Evolutionary conservation across 2,888 invertebrate species (phyloP), one percentile per base, ranked within the genome.

Genomic region (Glyphotaelius pellucidus): DNA sequence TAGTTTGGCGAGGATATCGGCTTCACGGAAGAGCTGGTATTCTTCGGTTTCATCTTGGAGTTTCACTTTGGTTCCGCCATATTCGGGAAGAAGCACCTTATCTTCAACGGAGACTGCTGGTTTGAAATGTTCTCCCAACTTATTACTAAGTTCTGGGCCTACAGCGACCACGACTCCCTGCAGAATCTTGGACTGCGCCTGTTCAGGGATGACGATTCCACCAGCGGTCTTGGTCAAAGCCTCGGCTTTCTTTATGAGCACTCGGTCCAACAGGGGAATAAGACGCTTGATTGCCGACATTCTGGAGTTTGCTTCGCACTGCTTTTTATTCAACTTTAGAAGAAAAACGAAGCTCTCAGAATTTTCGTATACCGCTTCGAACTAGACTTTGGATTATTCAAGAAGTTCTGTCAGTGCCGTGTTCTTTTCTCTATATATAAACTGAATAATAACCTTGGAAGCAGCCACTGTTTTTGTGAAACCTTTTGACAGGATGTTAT

Each of bases 131-230:
- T 97, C 97, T 92, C 99, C 99, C 95, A 97, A 97, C 96, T 99
- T 97, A 95, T 98, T 98, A 94, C 98, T 97, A 38, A 97, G 95
- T 93, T 99, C 99, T 87, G 98, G 98, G 90, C 99, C 99, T 91
- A 99, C 98, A 80, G 99, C 99, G 14, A 99, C 97, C 3, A 99
- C 99, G 93, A 98, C 99, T 35, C 99, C 99, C 94, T 98, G 97
- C 31, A 99, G 96, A 80, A 99, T 97, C 96, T 99, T 99, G 89
- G 97, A 97, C 95, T 98, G 98, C 0, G 99, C 98, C 95, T 99
- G 99, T 95, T 99, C 99, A 3, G 99, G 99, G 94, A 99, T 97
- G 94, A 99, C 98, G 95, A 99, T 99, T 92, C 99, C 99, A 89
- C 99, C 98, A 95, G 99, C 99, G 4, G 99, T 99, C 95, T 98